These are phyloP conservation scores for Nesidiocoris tenuis DNA, from an alignment of 2,888 invertebrate genomes.

Conservation along the genomic window DNA sequence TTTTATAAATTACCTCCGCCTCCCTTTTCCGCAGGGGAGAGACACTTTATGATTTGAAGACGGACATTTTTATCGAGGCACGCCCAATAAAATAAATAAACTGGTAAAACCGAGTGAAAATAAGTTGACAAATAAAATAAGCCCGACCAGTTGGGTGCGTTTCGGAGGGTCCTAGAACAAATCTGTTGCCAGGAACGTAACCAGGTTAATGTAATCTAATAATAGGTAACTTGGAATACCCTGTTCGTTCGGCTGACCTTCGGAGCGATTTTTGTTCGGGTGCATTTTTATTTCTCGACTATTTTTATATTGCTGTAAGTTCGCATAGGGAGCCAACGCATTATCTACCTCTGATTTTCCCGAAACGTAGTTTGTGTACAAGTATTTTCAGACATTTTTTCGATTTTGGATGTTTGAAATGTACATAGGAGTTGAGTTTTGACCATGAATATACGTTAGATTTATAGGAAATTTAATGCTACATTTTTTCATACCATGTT, in stretches of 20 bases:
- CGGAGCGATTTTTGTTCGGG: neutral
- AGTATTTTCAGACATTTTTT: too few relatives aligned
- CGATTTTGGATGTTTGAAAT: too few relatives aligned
- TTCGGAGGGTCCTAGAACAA: neutral
- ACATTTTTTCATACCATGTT: too few relatives aligned
- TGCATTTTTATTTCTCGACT: too few relatives aligned
- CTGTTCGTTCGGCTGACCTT: neutral
- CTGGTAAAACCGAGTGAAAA: slow-evolving; percentile 25
- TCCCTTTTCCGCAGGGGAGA: slow-evolving; percentile 2
- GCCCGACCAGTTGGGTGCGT: neutral
- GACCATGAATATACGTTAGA: too few relatives aligned
- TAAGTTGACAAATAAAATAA: slow-evolving; percentile 41
- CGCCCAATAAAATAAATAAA: slow-evolving; percentile 32
- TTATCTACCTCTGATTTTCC: too few relatives aligned
- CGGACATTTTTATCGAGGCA: slow-evolving; percentile 33
- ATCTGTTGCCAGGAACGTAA: slow-evolving; percentile 17
- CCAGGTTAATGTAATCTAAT: slow-evolving; percentile 40
- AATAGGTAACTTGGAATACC: slow-evolving; percentile 3
- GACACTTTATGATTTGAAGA: slow-evolving; percentile 37
- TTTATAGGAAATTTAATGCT: too few relatives aligned
- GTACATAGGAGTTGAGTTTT: too few relatives aligned
- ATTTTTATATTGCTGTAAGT: too few relatives aligned
- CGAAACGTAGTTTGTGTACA: too few relatives aligned
- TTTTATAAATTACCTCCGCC: slow-evolving; percentile 12
- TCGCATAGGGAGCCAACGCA: too few relatives aligned